Conservation (phyloP, 2,888 invertebrate species). For the Pterobdella sp. region DNA sequence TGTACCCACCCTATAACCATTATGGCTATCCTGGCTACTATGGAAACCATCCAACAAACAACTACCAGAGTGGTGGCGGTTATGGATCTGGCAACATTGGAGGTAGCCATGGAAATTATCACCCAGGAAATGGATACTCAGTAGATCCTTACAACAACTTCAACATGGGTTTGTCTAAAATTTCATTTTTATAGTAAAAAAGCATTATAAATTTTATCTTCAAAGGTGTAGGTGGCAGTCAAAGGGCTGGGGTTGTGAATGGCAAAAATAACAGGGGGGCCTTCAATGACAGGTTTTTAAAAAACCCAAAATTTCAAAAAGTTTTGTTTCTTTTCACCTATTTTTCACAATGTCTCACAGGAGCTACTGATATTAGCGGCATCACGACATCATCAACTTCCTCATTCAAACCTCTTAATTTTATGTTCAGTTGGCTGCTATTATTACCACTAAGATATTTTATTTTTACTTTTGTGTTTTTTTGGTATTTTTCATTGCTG, state of each 20-base stretch:
- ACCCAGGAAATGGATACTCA: constrained; percentile 1
- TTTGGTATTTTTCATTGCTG: no score
- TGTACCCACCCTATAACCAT: constrained; percentile 7
- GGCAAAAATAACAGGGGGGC: constrained; percentile 14
- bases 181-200: no score
- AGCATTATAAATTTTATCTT: neutral
- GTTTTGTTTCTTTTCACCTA: no score
- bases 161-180: constrained; percentile 2
- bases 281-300: constrained; percentile 9
- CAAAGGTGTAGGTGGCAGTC: neutral
- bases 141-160: constrained; percentile 10
- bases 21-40: constrained; percentile 5
- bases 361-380: neutral
- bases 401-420: no score
- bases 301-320: no score
- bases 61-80: neutral
- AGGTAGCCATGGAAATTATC: constrained; percentile 3
- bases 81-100: neutral
- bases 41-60: neutral
- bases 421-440: no score
- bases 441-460: no score
- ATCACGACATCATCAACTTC: neutral
- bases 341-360: neutral
- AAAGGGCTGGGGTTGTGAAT: neutral
- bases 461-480: no score